These are phyloP conservation scores for Drosophila mimica DNA, from an alignment of 2,888 invertebrate species.

Conservation along the genomic window DNA sequence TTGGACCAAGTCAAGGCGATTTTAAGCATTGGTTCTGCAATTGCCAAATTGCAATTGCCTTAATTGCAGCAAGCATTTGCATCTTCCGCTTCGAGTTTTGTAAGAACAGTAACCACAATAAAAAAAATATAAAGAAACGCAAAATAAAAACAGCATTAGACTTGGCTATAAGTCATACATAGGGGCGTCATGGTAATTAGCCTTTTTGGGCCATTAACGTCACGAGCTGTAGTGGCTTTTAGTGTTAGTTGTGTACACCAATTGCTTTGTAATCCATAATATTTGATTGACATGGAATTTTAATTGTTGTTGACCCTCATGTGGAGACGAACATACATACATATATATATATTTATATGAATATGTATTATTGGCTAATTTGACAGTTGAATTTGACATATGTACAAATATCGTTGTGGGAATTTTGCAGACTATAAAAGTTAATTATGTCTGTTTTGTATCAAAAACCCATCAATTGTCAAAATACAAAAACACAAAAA, in stretches of 20 bases:
- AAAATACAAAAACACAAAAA: constrained; percentile 26
- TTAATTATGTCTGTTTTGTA: constrained; percentile 67
- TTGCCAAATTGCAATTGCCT: constrained; percentile 60
- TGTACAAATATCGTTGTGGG: constrained; percentile 58
- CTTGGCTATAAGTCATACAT: constrained; percentile 23
- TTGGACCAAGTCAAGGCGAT: constrained; percentile 36
- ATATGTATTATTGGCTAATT: constrained; percentile 37
- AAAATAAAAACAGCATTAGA: constrained; percentile 5
- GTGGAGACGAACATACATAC: constrained; percentile 11
- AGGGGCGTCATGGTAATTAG: constrained; percentile 59
- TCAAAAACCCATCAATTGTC: constrained; percentile 72
- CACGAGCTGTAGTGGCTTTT: constrained; percentile 31
- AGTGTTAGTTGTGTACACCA: constrained; percentile 20
- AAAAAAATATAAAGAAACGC: constrained; percentile 1
- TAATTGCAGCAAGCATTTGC: constrained; percentile 67
- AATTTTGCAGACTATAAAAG: constrained; percentile 52
- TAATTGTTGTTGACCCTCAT: constrained; percentile 66
- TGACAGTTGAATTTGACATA: constrained; percentile 55
- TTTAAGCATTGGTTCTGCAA: constrained; percentile 69
- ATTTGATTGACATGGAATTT: constrained; percentile 73
- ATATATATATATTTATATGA: background rate
- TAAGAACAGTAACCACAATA: constrained; percentile 54
- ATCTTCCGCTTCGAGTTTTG: constrained; percentile 61
- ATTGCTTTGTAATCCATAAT: constrained; percentile 55
- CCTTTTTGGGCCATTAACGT: constrained; percentile 30